phyloP scores from a whole-genome alignment of 2,797 vertebrate genomes.

The Odontamblyopus rebecca region DNA sequence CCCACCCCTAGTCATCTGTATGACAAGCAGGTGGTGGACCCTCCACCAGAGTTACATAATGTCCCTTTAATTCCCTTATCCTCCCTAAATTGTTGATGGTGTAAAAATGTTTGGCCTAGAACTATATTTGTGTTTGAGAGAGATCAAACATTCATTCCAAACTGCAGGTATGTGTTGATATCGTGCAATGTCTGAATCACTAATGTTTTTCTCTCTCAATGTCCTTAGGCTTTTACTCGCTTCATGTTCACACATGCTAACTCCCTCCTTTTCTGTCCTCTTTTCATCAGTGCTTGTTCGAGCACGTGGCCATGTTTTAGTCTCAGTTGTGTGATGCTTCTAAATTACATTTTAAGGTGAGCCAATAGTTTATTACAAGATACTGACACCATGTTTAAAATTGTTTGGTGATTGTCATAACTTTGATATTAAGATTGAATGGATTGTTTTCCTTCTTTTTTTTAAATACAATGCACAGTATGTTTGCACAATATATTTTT shows the following conservation, averaged over 20 bases:
- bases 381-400: background rate
- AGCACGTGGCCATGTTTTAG: slow-evolving; percentile 37
- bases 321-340: slow-evolving; percentile 27
- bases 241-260: slow-evolving; percentile 69
- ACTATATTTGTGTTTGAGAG: background rate
- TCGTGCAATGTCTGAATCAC: slow-evolving; percentile 69
- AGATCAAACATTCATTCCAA: slow-evolving; percentile 58
- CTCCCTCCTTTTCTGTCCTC: slow-evolving; percentile 23
- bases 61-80: too few relatives aligned
- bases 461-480: too few relatives aligned
- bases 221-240: slow-evolving; percentile 59
- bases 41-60: too few relatives aligned
- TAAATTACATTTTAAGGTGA: background rate
- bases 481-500: too few relatives aligned
- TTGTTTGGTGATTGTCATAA: too few relatives aligned
- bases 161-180: slow-evolving; percentile 70
- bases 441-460: too few relatives aligned
- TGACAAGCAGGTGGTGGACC: too few relatives aligned
- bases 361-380: background rate
- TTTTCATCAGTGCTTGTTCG: slow-evolving; percentile 43
- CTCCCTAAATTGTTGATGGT: too few relatives aligned
- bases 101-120: too few relatives aligned
- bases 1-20: too few relatives aligned
- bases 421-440: too few relatives aligned
- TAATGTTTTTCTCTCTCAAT: slow-evolving; percentile 77